Conservation (phyloP, 2,888 invertebrate genomes). For the Orchesella flavescens region DNA sequence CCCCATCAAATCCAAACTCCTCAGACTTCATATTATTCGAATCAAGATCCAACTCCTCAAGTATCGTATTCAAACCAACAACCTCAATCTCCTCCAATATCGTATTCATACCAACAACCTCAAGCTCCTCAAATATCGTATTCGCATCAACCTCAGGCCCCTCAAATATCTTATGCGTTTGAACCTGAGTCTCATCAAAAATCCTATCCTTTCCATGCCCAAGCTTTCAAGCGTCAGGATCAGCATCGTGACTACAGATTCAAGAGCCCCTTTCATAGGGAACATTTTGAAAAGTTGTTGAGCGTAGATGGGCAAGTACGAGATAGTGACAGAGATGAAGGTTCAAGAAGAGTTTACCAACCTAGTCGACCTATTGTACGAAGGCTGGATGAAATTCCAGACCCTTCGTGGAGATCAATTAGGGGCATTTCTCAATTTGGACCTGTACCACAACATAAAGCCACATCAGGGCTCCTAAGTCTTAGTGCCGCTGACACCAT, state of each 20-base stretch:
- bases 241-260: constrained; percentile 23
- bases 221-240: constrained; percentile 21
- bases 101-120: too few relatives aligned
- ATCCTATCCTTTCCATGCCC: neutral
- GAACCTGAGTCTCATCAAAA: too few relatives aligned
- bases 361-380: neutral
- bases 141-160: too few relatives aligned
- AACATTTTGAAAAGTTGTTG: constrained; percentile 44
- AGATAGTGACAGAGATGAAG: constrained; percentile 40
- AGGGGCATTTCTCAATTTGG: constrained; percentile 53
- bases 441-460: constrained; percentile 2
- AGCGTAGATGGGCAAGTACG: constrained; percentile 48
- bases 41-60: too few relatives aligned
- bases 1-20: neutral
- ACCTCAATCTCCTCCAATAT: too few relatives aligned
- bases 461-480: constrained; percentile 17
- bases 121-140: too few relatives aligned
- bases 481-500: constrained; percentile 37
- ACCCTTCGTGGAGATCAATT: constrained; percentile 50
- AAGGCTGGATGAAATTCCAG: constrained; percentile 45
- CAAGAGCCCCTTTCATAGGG: constrained; percentile 43
- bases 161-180: too few relatives aligned
- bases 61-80: too few relatives aligned
- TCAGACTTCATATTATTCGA: too few relatives aligned
- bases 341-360: neutral